Conservation (phyloP, 2,113 vertebrate species). For the Limanda limanda region DNA sequence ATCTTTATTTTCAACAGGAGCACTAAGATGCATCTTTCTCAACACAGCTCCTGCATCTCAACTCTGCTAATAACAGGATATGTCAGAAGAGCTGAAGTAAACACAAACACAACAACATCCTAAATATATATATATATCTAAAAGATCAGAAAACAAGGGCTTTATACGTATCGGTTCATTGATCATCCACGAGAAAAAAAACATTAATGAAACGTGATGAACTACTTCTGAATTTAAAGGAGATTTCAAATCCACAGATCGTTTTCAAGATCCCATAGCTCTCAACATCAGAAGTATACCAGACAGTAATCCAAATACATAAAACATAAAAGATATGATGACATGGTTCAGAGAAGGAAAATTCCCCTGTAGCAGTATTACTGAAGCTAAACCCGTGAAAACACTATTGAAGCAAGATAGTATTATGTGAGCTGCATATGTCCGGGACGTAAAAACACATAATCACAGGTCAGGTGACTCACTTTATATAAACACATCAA, state of each 20-base stretch:
- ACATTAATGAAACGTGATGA: not conserved
- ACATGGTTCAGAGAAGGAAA: conserved; percentile 10
- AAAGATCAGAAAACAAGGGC: not conserved
- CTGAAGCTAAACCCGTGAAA: conserved; percentile 11
- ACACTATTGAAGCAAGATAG: conserved; percentile 1
- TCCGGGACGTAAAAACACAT: conserved; percentile 1
- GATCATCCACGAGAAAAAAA: conserved; percentile 15
- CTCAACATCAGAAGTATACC: not conserved
- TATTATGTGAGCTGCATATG: conserved; percentile 10
- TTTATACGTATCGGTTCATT: conserved; percentile 15
- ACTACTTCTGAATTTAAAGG: not conserved
- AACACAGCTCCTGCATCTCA: conserved; percentile 37
- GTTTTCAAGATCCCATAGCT: conserved; percentile 8
- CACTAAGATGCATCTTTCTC: conserved; percentile 22
- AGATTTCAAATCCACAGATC: not conserved
- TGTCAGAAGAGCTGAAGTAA: conserved; percentile 35
- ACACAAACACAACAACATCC: not conserved
- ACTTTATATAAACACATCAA: conserved; percentile 6
- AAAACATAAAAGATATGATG: conserved; percentile 18
- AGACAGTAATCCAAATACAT: conserved; percentile 21
- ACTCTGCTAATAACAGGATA: conserved; percentile 26
- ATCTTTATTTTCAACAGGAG: conserved; percentile 51
- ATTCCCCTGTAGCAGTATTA: not conserved
- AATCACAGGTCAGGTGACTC: not conserved
- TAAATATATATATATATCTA: not conserved